These are phyloP conservation scores for Protodeltote pygarga DNA, from an alignment of 2,888 invertebrate genomes.

Conservation along the genomic window DNA sequence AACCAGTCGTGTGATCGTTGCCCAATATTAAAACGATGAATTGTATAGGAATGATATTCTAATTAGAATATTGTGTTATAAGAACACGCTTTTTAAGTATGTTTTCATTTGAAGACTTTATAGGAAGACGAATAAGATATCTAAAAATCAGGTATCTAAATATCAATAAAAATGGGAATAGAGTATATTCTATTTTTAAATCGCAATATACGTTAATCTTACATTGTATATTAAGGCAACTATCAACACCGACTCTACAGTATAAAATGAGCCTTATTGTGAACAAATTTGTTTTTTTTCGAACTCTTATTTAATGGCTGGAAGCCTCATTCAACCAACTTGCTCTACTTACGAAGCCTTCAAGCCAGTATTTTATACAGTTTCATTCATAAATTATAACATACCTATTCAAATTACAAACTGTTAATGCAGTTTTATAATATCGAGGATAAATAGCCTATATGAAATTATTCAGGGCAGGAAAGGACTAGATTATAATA, in stretches of 20 bases:
- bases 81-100: too few species aligned
- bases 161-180: too few species aligned
- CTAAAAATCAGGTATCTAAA: too few species aligned
- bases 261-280: constrained; percentile 11
- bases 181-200: too few species aligned
- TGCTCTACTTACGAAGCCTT: constrained; percentile 17
- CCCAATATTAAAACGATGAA: too few species aligned
- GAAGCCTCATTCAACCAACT: constrained; percentile 25
- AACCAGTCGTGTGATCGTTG: too few species aligned
- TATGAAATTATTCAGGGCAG: constrained; percentile 41
- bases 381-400: constrained; percentile 18
- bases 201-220: too few species aligned
- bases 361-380: constrained; percentile 29
- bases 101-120: too few species aligned
- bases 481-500: constrained; percentile 47
- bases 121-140: too few species aligned
- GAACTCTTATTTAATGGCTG: constrained; percentile 26
- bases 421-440: constrained; percentile 40
- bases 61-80: too few species aligned
- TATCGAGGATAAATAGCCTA: constrained; percentile 38
- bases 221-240: too few species aligned
- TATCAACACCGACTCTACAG: constrained; percentile 3
- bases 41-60: too few species aligned
- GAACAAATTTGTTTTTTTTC: constrained; percentile 20
- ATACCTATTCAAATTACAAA: constrained; percentile 30